Evolutionary conservation across 1,140 invertebrate genomes (phyloP).

Genomic region (Brachionus sp.): DNA sequence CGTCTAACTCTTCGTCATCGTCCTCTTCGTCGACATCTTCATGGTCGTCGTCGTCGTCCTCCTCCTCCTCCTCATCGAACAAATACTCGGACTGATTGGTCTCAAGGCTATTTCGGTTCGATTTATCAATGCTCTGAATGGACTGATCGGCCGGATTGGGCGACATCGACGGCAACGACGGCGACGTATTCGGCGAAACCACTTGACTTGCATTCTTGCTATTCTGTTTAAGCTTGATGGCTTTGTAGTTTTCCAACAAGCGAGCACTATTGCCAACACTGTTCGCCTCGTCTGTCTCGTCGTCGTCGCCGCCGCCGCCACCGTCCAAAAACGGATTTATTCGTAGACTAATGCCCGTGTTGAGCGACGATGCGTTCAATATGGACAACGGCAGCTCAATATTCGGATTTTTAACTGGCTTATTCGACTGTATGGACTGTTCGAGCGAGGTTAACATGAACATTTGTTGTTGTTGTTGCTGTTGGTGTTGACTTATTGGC

Average conservation of each 20-base stretch:
- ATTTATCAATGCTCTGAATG: conserved; percentile 47
- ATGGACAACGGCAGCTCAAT: conserved; percentile 48
- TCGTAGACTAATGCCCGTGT: conserved; percentile 54
- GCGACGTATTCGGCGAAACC: not conserved
- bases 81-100: conserved; percentile 58
- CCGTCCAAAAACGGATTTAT: conserved; percentile 55
- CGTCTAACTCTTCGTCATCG: conserved; percentile 47
- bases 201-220: not conserved
- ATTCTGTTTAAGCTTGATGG: not conserved
- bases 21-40: conserved; percentile 46
- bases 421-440: conserved; percentile 47
- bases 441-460: conserved; percentile 51
- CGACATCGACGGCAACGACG: not conserved
- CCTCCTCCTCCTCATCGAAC: conserved; percentile 51
- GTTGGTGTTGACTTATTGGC: not conserved
- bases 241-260: conserved; percentile 19
- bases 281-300: not conserved
- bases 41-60: conserved; percentile 28
- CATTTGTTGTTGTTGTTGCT: conserved; percentile 49
- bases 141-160: conserved; percentile 46
- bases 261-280: not conserved
- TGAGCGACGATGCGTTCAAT: conserved; percentile 50
- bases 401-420: not conserved
- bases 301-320: not conserved
- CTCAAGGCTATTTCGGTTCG: conserved; percentile 53